phyloP scores from a whole-genome alignment of 2,888 invertebrate species.

The Agrotis ipsilon region DNA sequence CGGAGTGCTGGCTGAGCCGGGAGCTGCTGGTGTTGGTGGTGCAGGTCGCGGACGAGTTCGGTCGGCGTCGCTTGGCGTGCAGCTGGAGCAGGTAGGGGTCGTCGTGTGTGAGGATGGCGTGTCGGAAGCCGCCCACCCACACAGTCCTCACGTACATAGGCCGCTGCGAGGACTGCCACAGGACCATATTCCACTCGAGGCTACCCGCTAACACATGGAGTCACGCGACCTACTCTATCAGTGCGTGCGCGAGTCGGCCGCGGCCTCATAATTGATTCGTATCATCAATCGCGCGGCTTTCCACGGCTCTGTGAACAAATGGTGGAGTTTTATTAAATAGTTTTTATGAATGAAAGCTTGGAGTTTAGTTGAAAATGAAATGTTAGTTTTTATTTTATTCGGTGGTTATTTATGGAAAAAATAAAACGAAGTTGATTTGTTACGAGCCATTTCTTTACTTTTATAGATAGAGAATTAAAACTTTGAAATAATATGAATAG shows the following conservation, averaged over 20 bases:
- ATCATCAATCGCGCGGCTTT: constrained; percentile 65
- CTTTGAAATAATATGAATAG: too few species aligned
- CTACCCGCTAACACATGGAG: constrained; percentile 66
- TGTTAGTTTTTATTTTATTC: constrained; percentile 16
- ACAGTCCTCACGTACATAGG: constrained; percentile 92
- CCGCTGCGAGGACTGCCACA: constrained; percentile 92
- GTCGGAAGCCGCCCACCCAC: constrained; percentile 94
- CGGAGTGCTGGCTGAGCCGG: constrained; percentile 75
- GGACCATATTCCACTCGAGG: constrained; percentile 85
- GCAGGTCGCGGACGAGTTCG: constrained; percentile 81
- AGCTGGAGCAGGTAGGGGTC: constrained; percentile 88
- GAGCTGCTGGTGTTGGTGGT: constrained; percentile 68
- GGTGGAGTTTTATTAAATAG: constrained; percentile 59
- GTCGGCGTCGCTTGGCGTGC: constrained; percentile 75
- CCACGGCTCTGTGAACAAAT: constrained; percentile 71
- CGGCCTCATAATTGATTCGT: constrained; percentile 81
- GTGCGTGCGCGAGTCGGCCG: constrained; percentile 72
- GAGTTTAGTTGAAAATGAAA: constrained; percentile 18
- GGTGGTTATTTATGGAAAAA: not conserved
- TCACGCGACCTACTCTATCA: constrained; percentile 77
- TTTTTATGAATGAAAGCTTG: constrained; percentile 49
- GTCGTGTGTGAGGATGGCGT: constrained; percentile 93
- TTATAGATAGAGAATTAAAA: not conserved
- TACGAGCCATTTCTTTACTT: not conserved
- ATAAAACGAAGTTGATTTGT: not conserved